A percentile compares a stretch with the other conserved stretches of the same genome.
phyloP scores from a whole-genome alignment of 2,113 vertebrate genomes.

The Gambusia holbrooki region DNA sequence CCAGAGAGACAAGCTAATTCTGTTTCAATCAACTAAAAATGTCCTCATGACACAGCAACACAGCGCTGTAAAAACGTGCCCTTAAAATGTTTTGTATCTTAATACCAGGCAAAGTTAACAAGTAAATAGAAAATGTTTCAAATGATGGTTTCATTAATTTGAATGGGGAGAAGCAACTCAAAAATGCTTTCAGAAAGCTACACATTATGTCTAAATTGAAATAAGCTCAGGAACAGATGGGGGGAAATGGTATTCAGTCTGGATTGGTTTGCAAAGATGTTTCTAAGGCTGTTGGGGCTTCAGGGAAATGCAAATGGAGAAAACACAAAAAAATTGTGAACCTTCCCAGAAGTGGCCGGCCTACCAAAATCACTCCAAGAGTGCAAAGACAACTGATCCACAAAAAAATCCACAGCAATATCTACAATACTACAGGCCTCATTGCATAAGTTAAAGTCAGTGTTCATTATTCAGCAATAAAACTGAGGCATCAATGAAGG shows the following conservation, averaged over 20 bases:
- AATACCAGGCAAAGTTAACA: background rate
- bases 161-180: no score
- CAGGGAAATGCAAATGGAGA: no score
- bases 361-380: no score
- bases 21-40: conserved; percentile 36
- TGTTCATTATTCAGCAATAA: background rate
- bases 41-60: background rate
- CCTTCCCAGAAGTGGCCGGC: no score
- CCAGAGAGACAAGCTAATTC: conserved; percentile 47
- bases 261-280: background rate
- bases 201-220: no score
- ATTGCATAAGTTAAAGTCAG: background rate
- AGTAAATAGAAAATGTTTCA: no score
- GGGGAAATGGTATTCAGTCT: background rate
- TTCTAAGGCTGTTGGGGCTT: background rate
- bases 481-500: background rate
- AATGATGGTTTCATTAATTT: no score
- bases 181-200: no score
- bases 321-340: no score
- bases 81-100: background rate
- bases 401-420: background rate
- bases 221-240: no score
- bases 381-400: no score
- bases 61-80: background rate
- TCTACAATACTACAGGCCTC: background rate